Evolutionary conservation across 2,888 invertebrate genomes (phyloP).

Genomic region (Agonopterix subpropinquella): DNA sequence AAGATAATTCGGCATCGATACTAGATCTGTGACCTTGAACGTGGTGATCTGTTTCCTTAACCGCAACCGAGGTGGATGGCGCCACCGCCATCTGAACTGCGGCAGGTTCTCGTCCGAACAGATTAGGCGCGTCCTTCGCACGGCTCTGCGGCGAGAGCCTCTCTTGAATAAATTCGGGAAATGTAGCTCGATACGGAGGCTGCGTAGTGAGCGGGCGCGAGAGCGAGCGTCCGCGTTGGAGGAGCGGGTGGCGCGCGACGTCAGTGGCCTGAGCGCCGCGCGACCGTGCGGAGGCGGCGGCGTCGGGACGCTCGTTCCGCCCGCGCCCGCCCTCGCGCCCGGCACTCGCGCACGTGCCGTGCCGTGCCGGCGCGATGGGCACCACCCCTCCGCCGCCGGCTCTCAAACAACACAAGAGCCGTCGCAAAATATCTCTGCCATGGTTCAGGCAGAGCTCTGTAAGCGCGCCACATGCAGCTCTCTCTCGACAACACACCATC

Average conservation of each 20-base stretch:
- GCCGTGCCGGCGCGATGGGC: slow-evolving; percentile 47
- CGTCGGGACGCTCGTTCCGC: slow-evolving; percentile 41
- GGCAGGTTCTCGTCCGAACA: slow-evolving; percentile 40
- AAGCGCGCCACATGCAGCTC: slow-evolving; percentile 81
- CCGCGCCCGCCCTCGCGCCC: slow-evolving; percentile 31
- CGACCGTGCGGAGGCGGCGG: slow-evolving; percentile 40
- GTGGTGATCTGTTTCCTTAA: slow-evolving; percentile 11
- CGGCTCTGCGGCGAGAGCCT: slow-evolving; percentile 36
- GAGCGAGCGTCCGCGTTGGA: slow-evolving; percentile 24
- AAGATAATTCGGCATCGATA: not conserved
- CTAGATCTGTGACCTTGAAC: slow-evolving; percentile 14
- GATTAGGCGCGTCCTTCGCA: slow-evolving; percentile 67
- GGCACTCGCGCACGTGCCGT: slow-evolving; percentile 32
- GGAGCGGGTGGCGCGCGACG: slow-evolving; percentile 28
- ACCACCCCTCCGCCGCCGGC: slow-evolving; percentile 35
- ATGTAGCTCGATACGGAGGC: slow-evolving; percentile 71
- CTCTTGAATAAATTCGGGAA: slow-evolving; percentile 50
- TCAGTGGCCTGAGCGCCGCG: slow-evolving; percentile 50
- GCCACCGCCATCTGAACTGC: slow-evolving; percentile 15
- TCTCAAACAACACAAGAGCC: slow-evolving; percentile 79
- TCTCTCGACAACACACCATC: slow-evolving; percentile 92
- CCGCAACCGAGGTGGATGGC: slow-evolving; percentile 11
- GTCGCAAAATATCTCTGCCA: slow-evolving; percentile 91
- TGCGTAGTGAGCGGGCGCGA: slow-evolving; percentile 58
- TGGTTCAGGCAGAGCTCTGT: slow-evolving; percentile 92